Base-by-base conservation (phyloP, 2,797 vertebrate genomes). In the Furcifer pardalis region DNA sequence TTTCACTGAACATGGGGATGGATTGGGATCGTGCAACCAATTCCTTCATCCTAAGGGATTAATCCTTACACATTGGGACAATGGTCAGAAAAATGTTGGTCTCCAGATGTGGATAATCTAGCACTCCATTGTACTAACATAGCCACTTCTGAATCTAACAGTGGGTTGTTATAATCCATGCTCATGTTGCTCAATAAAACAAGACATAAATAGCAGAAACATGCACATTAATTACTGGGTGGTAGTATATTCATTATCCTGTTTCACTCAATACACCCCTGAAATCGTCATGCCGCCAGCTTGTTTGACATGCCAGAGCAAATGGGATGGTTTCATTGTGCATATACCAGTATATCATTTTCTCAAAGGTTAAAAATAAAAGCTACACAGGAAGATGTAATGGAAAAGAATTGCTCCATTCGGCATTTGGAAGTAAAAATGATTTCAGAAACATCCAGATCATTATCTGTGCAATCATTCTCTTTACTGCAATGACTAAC, bases 61-160 rank as follows among this genome's bases (percentile, higher is more conserved):
- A 1, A 19, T 74, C 79, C 40, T 35, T 84, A 52, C 5, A 49
- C 25, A 0, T 85, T 62, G 27, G 42, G 84, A 4, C 52, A 74
- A 78, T 5, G 30, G 52, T 30, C 40, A 86, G 59, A 79, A 56
- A 40, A 37, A 2, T 2, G 5, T 73, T 84, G 79, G 32, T 23
- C 77, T 90, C 76, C 77, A 15, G 78, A 59, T 30, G 60, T 56
- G 90, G 66, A 66, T 83, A 27, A 85, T 90, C 23, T 52, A 71
- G 32, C 7, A 9, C 46, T 52, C 56, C 27, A 4, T 49, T 40
- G 37, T 37, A 23, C 46, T 80, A 84, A 60, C 4, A 19, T 49
- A 59, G 19, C 52, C n/a, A 25, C 21, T 66, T 19, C 25, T 13
- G 23, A 32, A 42, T 10, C 37, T 37, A 23, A 17, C 66, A 77